phyloP scores from a whole-genome alignment of 30 jellyfish, hydroid and myxozoan species.

The Aurelia aurita complex sp. Pacific region DNA sequence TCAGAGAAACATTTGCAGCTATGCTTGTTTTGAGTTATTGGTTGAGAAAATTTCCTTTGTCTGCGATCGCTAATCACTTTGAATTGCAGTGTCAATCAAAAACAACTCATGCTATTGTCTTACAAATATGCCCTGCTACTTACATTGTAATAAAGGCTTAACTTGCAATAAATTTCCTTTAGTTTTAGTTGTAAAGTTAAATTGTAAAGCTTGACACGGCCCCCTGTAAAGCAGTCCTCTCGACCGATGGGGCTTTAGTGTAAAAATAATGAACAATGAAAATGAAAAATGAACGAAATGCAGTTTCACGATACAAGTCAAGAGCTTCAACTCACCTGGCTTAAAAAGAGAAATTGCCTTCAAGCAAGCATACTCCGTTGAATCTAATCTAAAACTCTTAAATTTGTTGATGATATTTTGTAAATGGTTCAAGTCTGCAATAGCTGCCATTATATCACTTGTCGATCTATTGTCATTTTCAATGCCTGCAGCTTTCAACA shows the following conservation, averaged over 20 bases:
- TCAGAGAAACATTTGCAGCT: no score
- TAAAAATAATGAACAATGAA: background rate
- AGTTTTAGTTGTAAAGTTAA: background rate
- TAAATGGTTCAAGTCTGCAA: slow-evolving; percentile 63
- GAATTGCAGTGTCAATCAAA: no score
- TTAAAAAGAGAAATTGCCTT: slow-evolving; percentile 79
- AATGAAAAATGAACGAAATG: no score
- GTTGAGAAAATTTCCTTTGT: no score
- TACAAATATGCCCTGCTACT: no score
- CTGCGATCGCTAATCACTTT: no score
- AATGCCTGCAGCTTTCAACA: slow-evolving; percentile 59
- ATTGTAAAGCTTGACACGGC: background rate
- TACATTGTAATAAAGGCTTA: no score
- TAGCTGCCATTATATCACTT: slow-evolving; percentile 48
- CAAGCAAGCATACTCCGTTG: slow-evolving; percentile 85
- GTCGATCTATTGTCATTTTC: slow-evolving; percentile 43
- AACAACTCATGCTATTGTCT: no score
- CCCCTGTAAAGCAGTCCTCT: background rate
- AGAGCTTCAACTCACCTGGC: slow-evolving; percentile 50
- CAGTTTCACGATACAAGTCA: no score
- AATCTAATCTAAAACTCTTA: slow-evolving; percentile 50
- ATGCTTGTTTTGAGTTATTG: no score
- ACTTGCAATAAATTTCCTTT: no score
- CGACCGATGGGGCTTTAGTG: background rate
- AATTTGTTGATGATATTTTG: slow-evolving; percentile 67